These are phyloP conservation scores for Cardiocondyla obscurior DNA, from an alignment of 1,140 invertebrate species.

Conservation along the genomic window DNA sequence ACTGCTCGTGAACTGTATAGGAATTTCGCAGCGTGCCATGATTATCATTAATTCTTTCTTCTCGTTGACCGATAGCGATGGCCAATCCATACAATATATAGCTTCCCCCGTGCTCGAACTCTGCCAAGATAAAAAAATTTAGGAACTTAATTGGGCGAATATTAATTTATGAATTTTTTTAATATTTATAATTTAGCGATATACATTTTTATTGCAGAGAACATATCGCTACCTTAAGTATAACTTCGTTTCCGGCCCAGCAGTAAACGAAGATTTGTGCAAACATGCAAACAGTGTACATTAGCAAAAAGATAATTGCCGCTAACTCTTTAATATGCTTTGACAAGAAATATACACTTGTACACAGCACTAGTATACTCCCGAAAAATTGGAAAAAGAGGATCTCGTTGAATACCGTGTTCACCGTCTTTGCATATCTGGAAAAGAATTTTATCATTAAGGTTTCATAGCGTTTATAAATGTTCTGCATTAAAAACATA, in stretches of 20 bases:
- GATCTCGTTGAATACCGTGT: slow-evolving; percentile 39
- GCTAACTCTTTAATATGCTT: slow-evolving; percentile 30
- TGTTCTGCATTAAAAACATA: too few relatives aligned
- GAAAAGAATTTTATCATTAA: too few relatives aligned
- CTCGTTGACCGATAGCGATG: background rate
- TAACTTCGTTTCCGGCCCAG: slow-evolving; percentile 65
- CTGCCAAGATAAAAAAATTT: background rate
- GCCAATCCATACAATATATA: slow-evolving; percentile 24
- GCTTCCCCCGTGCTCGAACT: background rate
- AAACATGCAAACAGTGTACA: slow-evolving; percentile 57
- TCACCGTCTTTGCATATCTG: slow-evolving; percentile 59
- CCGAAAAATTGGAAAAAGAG: slow-evolving; percentile 63
- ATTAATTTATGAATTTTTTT: too few relatives aligned
- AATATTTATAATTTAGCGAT: too few relatives aligned
- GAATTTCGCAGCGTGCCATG: slow-evolving; percentile 45
- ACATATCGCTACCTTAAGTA: slow-evolving; percentile 50
- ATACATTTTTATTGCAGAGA: too few relatives aligned
- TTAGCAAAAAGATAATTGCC: slow-evolving; percentile 21
- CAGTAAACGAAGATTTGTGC: slow-evolving; percentile 66
- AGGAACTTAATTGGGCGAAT: too few relatives aligned
- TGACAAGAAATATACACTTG: background rate
- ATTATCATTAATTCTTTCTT: slow-evolving; percentile 27
- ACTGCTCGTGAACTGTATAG: slow-evolving; percentile 51
- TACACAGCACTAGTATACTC: slow-evolving; percentile 56
- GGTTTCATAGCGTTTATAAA: too few relatives aligned